Percentiles rank a stretch among this genome's conserved stretches.
Evolutionary conservation across 2,797 vertebrate genomes (phyloP).

Genomic region (Onychomys arenicola): DNA sequence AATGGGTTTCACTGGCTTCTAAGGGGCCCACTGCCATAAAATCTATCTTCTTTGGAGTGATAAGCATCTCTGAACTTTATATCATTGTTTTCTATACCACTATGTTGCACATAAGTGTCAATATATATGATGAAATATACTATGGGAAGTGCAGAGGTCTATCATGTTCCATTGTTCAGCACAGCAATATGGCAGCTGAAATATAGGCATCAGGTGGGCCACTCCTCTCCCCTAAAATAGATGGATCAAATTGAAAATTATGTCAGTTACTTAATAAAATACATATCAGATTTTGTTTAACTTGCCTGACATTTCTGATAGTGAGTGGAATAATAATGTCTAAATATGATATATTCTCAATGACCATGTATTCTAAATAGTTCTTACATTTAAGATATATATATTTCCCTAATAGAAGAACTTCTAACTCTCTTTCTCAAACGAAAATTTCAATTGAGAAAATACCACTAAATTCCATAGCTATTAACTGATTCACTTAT

Average conservation of each 20-base stretch:
- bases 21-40: conserved; percentile 62
- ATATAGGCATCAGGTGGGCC: background rate
- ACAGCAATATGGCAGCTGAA: background rate
- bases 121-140: conserved; percentile 64
- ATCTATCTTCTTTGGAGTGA: conserved; percentile 73
- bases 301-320: background rate
- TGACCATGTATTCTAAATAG: background rate
- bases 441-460: background rate
- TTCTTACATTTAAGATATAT: background rate
- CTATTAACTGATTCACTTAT: conserved; percentile 18
- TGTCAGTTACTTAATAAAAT: background rate
- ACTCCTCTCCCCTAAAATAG: background rate
- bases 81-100: conserved; percentile 65
- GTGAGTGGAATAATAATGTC: background rate
- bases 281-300: conserved; percentile 10
- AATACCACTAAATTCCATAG: background rate
- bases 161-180: conserved; percentile 1
- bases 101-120: conserved; percentile 72
- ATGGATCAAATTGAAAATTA: background rate
- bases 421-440: background rate
- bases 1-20: conserved; percentile 66
- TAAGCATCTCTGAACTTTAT: conserved; percentile 72
- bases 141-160: conserved; percentile 1
- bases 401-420: background rate
- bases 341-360: background rate